A percentile compares a stretch with the other conserved stretches of the same genome.
Evolutionary conservation across 2,113 vertebrate species (phyloP).

Genomic region (Bubalus kerabau): DNA sequence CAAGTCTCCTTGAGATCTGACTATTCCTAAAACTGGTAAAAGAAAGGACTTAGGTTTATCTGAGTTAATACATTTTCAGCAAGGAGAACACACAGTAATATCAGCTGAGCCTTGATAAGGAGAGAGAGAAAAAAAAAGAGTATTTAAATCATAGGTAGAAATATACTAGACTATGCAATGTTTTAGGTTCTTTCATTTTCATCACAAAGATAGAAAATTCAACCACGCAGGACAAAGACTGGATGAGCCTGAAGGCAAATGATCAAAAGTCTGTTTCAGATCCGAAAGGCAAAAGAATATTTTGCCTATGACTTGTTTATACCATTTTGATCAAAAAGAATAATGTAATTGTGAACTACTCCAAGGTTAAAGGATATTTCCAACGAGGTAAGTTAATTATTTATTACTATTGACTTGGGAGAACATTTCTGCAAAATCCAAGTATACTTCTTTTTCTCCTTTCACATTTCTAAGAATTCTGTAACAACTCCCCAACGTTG

Average conservation of each 20-base stretch:
- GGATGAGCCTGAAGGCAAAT: neutral
- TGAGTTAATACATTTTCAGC: neutral
- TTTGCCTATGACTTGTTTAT: slow-evolving; percentile 44
- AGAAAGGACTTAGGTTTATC: neutral
- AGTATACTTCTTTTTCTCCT: neutral
- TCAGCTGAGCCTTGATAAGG: neutral
- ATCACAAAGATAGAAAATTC: neutral
- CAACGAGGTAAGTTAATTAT: slow-evolving; percentile 53
- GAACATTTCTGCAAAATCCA: slow-evolving; percentile 48
- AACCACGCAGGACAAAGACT: neutral
- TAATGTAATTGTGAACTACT: slow-evolving; percentile 16
- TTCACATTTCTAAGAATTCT: slow-evolving; percentile 38
- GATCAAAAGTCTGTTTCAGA: slow-evolving; percentile 25
- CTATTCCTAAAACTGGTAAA: neutral
- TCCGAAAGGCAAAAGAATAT: neutral
- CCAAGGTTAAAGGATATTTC: slow-evolving; percentile 25
- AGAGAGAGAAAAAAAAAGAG: neutral
- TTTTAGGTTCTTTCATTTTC: slow-evolving; percentile 7
- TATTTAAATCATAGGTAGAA: neutral
- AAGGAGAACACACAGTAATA: neutral
- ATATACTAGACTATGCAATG: neutral
- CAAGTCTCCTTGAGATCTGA: neutral
- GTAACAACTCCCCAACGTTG: neutral
- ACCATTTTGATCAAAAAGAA: slow-evolving; percentile 50
- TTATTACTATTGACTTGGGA: slow-evolving; percentile 43